Base-by-base conservation (phyloP, 2,113 vertebrate species). In the Lepisosteus oculatus region DNA sequence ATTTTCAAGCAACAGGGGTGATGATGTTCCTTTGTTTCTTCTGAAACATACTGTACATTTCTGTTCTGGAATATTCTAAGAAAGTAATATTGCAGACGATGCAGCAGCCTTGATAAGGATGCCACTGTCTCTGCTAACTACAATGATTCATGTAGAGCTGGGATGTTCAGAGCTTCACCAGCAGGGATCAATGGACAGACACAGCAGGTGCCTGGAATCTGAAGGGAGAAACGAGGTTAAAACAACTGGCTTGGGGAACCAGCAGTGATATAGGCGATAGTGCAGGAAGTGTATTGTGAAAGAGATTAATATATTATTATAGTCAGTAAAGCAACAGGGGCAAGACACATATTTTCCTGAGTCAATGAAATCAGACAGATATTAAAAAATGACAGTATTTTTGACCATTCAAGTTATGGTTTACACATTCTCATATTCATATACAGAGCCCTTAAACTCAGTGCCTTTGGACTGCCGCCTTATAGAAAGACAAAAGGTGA, bases 151-250 rank as follows among this genome's bases (percentile, higher is more conserved):
- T 51, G 44, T 70, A 77, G 72, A 87, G 74, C 81, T 75, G 83
- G 76, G 72, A 75, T 75, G 86, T 82, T 86, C 72, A 84, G 79
- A 87, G 77, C 72, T 67, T 68, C 82, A 84, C 80, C 81, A 79
- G 76, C 8, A 0, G 72, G 75, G 63, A 79, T 79, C 71, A 76
- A 62, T 43, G 75, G 68, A 1, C 0, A 77, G 77, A 78, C 8
- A 43, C 43, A 78, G 29, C 63, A 67, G 80, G 61, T 61, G 81
- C 3, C n/a, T 2, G 57, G 76, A 84, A 79, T 79, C 72, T 82
- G 77, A 85, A 83, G 82, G 76, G 55, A 83, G 77, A 79, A 68
- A 47, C 65, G 87, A 92, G 83, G 83, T 85, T 80, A 87, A 66
- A 82, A 45, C 47, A 76, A 78, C 75, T 78, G 29, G 64, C 56